Evolutionary conservation across 2,113 vertebrate species (phyloP).

Genomic region (rabbit (Oryctolagus cuniculus)): DNA sequence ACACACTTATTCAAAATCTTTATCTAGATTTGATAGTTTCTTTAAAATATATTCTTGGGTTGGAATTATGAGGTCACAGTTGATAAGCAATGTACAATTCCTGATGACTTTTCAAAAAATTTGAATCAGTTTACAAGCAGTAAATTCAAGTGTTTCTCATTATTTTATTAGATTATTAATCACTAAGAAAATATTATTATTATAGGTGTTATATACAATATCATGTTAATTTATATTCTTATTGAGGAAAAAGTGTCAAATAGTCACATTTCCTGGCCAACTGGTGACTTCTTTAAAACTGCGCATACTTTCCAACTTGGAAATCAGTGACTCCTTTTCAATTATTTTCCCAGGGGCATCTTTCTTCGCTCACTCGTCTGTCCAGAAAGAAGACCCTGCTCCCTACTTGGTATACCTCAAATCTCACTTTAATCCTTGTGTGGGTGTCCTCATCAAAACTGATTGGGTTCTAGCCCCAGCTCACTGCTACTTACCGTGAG

Average conservation of each 20-base stretch:
- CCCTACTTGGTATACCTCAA: constrained; percentile 81
- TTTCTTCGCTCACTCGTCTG: neutral
- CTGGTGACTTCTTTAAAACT: constrained; percentile 10
- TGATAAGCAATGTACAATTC: neutral
- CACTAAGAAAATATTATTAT: constrained; percentile 24
- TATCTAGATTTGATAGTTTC: constrained; percentile 15
- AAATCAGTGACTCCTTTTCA: neutral
- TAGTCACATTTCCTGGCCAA: neutral
- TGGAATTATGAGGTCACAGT: neutral
- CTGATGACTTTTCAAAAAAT: constrained; percentile 57
- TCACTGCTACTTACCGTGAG: constrained; percentile 83
- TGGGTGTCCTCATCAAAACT: constrained; percentile 80
- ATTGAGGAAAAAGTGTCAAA: neutral
- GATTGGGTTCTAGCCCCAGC: constrained; percentile 81
- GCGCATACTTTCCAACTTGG: neutral
- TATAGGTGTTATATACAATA: constrained; percentile 32
- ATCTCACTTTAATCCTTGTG: constrained; percentile 81
- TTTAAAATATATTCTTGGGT: constrained; percentile 19
- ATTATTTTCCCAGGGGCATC: constrained; percentile 70
- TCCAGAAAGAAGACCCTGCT: constrained; percentile 78
- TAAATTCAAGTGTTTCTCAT: neutral
- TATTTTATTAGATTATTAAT: neutral
- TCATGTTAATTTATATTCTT: constrained; percentile 43
- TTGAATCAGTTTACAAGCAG: neutral
- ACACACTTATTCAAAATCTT: neutral